A percentile compares a stretch with the other conserved stretches of the same genome.
Evolutionary conservation across 1,140 invertebrate species (phyloP).

Genomic region (Bombus turneri): DNA sequence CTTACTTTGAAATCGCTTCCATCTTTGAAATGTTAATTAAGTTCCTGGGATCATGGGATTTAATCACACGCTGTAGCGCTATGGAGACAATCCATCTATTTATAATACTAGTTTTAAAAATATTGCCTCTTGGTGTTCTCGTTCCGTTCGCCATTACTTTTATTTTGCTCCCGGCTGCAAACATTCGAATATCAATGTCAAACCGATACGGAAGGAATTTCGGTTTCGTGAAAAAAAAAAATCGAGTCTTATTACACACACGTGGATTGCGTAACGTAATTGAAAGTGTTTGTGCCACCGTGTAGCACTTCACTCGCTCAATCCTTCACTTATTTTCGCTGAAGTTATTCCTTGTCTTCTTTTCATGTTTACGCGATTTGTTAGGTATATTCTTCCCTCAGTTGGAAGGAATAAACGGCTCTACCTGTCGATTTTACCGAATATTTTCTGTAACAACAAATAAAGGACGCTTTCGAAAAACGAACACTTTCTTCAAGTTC

Average conservation of each 20-base stretch:
- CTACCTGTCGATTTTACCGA: conserved; percentile 8
- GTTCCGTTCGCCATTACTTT: not conserved
- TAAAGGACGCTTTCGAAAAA: not conserved
- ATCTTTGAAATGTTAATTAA: not conserved
- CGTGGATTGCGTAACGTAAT: not conserved
- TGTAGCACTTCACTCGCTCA: not conserved
- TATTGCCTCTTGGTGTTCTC: not conserved
- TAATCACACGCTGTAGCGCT: not conserved
- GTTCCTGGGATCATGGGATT: fast-evolving
- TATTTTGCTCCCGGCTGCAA: not conserved
- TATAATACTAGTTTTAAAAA: not conserved
- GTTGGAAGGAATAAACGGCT: not conserved
- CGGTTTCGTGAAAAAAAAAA: not conserved
- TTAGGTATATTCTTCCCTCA: not conserved
- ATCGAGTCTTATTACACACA: not conserved
- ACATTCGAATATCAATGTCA: not conserved
- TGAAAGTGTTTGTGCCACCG: not conserved
- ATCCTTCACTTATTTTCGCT: not conserved
- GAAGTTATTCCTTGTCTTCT: not conserved
- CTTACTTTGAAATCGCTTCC: too few relatives aligned
- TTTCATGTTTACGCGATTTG: not conserved
- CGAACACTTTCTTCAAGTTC: not conserved
- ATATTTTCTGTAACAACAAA: not conserved
- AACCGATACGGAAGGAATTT: not conserved
- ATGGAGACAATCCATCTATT: too few relatives aligned